Conservation (phyloP, 1,140 invertebrate genomes). For the Teleopsis dalmanni region DNA sequence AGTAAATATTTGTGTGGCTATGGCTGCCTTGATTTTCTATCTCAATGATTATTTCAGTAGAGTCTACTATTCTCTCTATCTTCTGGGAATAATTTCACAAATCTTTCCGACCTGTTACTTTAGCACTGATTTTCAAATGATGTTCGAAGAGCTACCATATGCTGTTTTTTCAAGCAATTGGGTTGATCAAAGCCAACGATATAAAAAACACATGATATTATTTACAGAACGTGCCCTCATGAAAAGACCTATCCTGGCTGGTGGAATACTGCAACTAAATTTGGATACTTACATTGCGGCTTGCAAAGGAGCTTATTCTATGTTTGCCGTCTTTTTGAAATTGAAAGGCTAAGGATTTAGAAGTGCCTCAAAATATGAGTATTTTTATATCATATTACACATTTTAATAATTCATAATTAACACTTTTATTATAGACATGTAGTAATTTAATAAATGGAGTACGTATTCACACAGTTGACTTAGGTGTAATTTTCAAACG, state of each 20-base stretch:
- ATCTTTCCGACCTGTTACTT: constrained; percentile 9
- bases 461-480: too few species aligned
- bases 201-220: constrained; percentile 3
- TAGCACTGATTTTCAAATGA: neutral
- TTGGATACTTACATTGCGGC: neutral
- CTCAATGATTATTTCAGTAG: neutral
- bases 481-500: too few species aligned
- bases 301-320: neutral
- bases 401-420: too few species aligned
- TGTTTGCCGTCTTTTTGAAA: neutral
- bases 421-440: too few species aligned
- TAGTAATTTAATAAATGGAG: too few species aligned
- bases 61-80: constrained; percentile 1
- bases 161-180: constrained; percentile 6
- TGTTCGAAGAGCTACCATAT: constrained; percentile 4
- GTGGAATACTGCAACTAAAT: constrained; percentile 6
- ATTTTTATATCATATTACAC: too few species aligned
- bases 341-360: too few species aligned
- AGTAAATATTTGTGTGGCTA: constrained; percentile 2
- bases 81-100: neutral
- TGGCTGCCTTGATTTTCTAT: constrained; percentile 6
- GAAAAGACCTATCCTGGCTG: neutral
- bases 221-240: neutral
- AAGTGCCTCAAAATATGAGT: too few species aligned
- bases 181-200: neutral